Base-by-base conservation (phyloP, 2,113 vertebrate species). In the Siniperca knerii region DNA sequence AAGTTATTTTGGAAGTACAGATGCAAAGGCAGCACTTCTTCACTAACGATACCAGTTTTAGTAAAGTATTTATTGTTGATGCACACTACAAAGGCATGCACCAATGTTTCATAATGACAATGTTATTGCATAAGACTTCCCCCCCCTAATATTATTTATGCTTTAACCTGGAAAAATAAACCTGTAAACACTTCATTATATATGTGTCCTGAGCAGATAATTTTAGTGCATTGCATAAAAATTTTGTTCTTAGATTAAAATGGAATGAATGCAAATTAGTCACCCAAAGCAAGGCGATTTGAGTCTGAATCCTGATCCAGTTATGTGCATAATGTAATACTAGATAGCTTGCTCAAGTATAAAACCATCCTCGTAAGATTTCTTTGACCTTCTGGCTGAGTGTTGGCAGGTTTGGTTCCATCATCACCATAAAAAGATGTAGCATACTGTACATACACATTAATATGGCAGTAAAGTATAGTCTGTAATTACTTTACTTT, bases 21-120 rank as follows among this genome's bases (percentile, higher is more conserved):
- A 80, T 76, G 76, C 71, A 72, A 60, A 80, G 72, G 44, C 50
- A 82, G 74, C 74, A 82, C 13, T 78, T 81, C 50, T 74, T 61
- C 8, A 7, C 48, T 75, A 70, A 84, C 20, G 3, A 78, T 15
- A n/a, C 7, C 20, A 79, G 57, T 52, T 77, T 46, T 65, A 18
- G 20, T 33, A 1, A 52, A 52, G 46, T 13, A 40, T 57, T n/a
- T 42, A 55, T 29, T 76, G 33, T 65, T 71, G 52, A 64, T 77
- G 20, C 25, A 40, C 15, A 75, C 73, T 77, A 67, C 75, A 79
- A 78, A 82, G 69, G 48, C 35, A 42, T 25, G 70, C 6, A 55
- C 2, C 50, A 33, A 4, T 76, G 70, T 79, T 79, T 74, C 20
- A 35, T 75, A 62, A 75, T 68, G 54, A 68, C 12, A 69, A 46